These are phyloP conservation scores for Molorchus minor DNA, from an alignment of 2,888 invertebrate genomes.

Conservation along the genomic window DNA sequence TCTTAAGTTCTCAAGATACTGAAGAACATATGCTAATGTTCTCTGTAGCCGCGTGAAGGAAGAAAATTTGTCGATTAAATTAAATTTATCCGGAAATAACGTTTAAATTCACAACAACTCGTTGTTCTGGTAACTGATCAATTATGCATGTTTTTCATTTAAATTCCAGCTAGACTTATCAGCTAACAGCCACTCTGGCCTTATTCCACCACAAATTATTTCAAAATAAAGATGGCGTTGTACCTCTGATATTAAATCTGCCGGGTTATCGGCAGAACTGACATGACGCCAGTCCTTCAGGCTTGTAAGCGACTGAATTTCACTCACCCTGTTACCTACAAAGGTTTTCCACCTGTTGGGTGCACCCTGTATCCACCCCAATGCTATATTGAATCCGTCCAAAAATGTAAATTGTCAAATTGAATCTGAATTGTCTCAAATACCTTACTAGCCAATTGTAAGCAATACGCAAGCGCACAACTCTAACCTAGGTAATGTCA, in stretches of 20 bases:
- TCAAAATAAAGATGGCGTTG: too few relatives aligned
- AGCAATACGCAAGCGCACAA: too few relatives aligned
- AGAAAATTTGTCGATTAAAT: neutral
- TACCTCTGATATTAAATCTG: constrained; percentile 27
- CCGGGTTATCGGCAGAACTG: constrained; percentile 27
- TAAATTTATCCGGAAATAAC: neutral
- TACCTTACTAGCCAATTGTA: too few relatives aligned
- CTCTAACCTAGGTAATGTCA: too few relatives aligned
- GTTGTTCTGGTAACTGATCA: neutral
- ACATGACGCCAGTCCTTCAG: constrained; percentile 13
- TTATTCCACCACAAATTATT: too few relatives aligned
- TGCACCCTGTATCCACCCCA: constrained; percentile 25
- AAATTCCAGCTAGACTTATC: neutral
- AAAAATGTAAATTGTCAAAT: too few relatives aligned
- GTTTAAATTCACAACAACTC: neutral
- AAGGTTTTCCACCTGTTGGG: constrained; percentile 33
- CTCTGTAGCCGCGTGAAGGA: neutral
- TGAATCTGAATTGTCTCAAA: too few relatives aligned
- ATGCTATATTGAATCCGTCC: too few relatives aligned
- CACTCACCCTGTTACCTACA: constrained; percentile 30
- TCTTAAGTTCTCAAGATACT: neutral
- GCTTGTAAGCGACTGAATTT: constrained; percentile 29
- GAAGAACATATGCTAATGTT: neutral
- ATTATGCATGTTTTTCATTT: neutral
- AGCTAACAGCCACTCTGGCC: neutral